These are phyloP conservation scores for Coranthus polyacanthus DNA, from an alignment of 2,797 vertebrate species.

Conservation along the genomic window DNA sequence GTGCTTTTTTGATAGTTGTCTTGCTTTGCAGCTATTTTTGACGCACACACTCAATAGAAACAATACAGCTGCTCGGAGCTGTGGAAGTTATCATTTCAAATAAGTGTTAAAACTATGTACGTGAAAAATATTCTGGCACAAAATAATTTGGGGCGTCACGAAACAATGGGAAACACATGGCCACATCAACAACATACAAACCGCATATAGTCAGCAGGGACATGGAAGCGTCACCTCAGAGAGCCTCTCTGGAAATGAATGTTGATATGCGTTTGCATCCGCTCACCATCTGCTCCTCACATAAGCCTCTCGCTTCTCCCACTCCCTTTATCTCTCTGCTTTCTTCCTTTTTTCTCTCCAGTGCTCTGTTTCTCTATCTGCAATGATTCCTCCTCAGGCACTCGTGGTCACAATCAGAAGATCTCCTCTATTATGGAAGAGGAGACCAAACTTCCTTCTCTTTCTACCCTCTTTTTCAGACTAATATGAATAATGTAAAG, in stretches of 20 bases:
- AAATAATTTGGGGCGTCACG: neutral
- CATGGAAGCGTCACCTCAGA: conserved; percentile 23
- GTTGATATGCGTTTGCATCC: conserved; percentile 51
- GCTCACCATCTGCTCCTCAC: conserved; percentile 67
- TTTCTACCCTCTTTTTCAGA: conserved; percentile 15
- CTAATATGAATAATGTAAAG: conserved; percentile 17
- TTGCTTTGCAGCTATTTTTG: neutral
- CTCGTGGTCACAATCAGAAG: conserved; percentile 49
- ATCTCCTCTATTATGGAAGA: conserved; percentile 45
- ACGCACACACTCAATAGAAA: neutral
- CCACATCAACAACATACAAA: neutral
- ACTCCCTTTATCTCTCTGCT: conserved; percentile 30
- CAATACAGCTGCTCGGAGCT: neutral
- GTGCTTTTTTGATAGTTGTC: neutral
- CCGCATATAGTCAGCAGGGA: conserved; percentile 33
- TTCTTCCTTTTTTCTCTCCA: neutral
- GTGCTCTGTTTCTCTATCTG: conserved; percentile 38
- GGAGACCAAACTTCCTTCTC: conserved; percentile 4
- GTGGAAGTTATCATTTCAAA: neutral
- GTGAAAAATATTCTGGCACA: neutral
- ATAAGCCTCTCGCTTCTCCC: conserved; percentile 43
- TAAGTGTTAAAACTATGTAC: neutral
- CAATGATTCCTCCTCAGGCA: conserved; percentile 43
- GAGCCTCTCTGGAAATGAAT: conserved; percentile 47
- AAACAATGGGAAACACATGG: neutral